Percentiles rank a stretch among this genome's conserved stretches.
Conservation (phyloP, 2,113 vertebrate species). For the Columba livia region DNA sequence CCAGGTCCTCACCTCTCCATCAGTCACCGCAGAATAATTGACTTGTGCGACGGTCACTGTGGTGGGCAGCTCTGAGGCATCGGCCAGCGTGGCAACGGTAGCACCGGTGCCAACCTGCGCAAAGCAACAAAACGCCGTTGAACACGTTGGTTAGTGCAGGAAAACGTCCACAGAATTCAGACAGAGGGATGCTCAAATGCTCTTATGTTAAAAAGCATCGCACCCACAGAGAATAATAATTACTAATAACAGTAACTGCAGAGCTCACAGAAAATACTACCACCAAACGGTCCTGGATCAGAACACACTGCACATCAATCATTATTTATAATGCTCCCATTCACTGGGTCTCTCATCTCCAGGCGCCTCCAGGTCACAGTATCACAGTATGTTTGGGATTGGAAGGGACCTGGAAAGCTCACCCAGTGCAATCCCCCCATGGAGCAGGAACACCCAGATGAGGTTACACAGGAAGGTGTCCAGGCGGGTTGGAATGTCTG, state of each 20-base stretch:
- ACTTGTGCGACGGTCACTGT: slow-evolving; percentile 96
- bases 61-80: slow-evolving; percentile 94
- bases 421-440: no score
- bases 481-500: no score
- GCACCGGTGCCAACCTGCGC: slow-evolving; percentile 92
- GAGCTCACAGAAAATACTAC: fast-evolving
- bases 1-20: slow-evolving; percentile 87
- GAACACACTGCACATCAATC: background rate
- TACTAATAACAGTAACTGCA: background rate
- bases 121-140: fast-evolving
- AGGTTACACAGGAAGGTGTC: no score
- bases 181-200: fast-evolving
- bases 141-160: fast-evolving
- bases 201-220: background rate
- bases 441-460: no score
- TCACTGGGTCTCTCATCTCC: background rate
- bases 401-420: no score
- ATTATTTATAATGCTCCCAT: background rate
- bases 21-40: slow-evolving; percentile 92
- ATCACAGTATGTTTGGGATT: no score
- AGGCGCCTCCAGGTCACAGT: background rate
- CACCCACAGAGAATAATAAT: background rate
- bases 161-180: fast-evolving
- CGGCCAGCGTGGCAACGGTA: slow-evolving; percentile 94
- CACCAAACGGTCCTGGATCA: background rate